These are phyloP conservation scores for Coendou prehensilis DNA, from an alignment of 2,797 vertebrate species.

Conservation along the genomic window DNA sequence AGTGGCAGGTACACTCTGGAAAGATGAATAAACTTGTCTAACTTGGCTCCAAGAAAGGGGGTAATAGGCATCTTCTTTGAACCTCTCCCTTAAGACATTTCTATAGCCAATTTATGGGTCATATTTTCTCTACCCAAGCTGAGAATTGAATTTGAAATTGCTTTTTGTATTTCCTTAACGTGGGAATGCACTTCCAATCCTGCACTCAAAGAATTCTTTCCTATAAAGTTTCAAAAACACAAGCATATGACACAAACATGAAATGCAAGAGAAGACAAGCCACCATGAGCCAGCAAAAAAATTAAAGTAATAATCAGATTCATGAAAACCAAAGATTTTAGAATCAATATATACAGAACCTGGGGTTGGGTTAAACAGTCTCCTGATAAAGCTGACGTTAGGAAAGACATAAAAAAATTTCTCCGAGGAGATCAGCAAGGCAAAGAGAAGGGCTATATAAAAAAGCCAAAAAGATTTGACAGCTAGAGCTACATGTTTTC, in stretches of 20 bases:
- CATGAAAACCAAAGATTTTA: background rate
- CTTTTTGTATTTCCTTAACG: background rate
- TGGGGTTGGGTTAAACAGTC: background rate
- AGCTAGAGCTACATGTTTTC: background rate
- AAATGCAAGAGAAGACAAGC: background rate
- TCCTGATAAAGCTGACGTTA: background rate
- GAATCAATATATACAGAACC: background rate
- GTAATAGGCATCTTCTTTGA: background rate
- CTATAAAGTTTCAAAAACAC: background rate
- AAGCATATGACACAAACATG: background rate
- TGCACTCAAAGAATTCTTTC: background rate
- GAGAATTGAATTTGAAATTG: background rate
- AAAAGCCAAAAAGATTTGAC: background rate
- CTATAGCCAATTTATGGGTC: background rate
- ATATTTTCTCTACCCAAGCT: background rate
- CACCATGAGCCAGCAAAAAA: background rate
- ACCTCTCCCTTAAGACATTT: background rate
- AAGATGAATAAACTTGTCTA: background rate
- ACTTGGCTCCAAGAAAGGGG: background rate
- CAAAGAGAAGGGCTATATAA: background rate
- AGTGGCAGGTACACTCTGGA: background rate
- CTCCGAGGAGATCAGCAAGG: background rate
- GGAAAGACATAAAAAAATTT: background rate
- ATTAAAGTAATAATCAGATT: background rate
- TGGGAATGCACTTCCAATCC: background rate